A percentile compares a stretch with the other conserved stretches of the same genome.
phyloP scores from a whole-genome alignment of 2,797 vertebrate genomes.

The Semaprochilodus insignis region DNA sequence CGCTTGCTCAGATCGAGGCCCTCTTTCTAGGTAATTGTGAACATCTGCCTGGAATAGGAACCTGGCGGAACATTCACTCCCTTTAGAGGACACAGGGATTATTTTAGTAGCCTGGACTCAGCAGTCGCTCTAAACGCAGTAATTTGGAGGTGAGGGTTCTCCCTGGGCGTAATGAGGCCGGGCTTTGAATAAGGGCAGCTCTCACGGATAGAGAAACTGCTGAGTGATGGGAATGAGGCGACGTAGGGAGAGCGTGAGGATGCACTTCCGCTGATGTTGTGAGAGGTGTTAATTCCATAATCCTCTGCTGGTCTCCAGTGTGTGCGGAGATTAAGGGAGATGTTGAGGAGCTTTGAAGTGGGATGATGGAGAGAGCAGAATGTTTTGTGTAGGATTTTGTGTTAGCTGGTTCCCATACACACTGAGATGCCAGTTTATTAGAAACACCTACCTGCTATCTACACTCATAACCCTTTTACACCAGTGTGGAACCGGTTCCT shows the following conservation, averaged over 20 bases:
- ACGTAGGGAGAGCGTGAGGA: not conserved
- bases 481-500: no score
- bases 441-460: not conserved
- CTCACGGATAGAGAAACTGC: conserved; percentile 13
- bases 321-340: not conserved
- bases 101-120: conserved; percentile 53
- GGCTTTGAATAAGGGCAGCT: conserved; percentile 41
- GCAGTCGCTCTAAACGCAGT: conserved; percentile 34
- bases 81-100: conserved; percentile 42
- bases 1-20: conserved; percentile 12
- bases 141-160: conserved; percentile 38
- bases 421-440: not conserved
- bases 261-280: not conserved
- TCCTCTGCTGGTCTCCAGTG: not conserved
- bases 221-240: not conserved
- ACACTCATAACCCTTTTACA: no score
- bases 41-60: conserved; percentile 32
- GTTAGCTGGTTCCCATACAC: not conserved
- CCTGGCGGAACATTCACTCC: conserved; percentile 29
- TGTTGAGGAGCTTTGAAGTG: not conserved
- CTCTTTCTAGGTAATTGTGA: conserved; percentile 18
- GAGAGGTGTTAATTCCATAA: not conserved
- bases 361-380: not conserved
- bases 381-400: not conserved
- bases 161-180: conserved; percentile 30